Conservation (phyloP, 2,113 vertebrate species). For the Ranitomeya variabilis region DNA sequence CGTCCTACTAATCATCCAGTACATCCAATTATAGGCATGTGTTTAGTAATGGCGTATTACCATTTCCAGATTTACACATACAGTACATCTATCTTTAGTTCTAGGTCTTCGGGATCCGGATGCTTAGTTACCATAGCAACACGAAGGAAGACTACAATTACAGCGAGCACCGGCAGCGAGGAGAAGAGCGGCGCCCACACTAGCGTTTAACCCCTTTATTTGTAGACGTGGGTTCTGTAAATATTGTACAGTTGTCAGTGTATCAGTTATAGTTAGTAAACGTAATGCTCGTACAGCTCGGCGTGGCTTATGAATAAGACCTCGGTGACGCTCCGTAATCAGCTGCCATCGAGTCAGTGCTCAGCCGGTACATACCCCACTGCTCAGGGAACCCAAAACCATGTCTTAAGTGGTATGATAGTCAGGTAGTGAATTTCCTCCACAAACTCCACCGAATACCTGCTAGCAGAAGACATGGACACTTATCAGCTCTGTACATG, state of each 20-base stretch:
- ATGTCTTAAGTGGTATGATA: neutral
- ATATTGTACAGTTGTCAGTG: neutral
- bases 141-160: slow-evolving; percentile 16
- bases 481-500: neutral
- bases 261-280: neutral
- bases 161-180: neutral
- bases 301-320: neutral
- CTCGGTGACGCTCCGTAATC: neutral
- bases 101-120: neutral
- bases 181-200: neutral
- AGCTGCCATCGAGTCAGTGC: neutral
- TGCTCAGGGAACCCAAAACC: neutral
- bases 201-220: slow-evolving; percentile 22
- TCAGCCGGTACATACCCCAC: neutral
- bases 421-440: neutral
- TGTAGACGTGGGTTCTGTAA: neutral
- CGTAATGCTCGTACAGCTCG: neutral
- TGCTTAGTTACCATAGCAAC: slow-evolving; percentile 39
- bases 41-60: neutral
- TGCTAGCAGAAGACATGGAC: neutral
- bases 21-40: neutral
- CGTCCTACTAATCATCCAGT: neutral
- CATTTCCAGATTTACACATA: neutral
- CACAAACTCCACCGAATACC: neutral
- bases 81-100: neutral